A percentile compares a stretch with the other conserved stretches of the same genome.
Conservation (phyloP, 2,888 invertebrate species). For the Oxycera nigricornis region DNA sequence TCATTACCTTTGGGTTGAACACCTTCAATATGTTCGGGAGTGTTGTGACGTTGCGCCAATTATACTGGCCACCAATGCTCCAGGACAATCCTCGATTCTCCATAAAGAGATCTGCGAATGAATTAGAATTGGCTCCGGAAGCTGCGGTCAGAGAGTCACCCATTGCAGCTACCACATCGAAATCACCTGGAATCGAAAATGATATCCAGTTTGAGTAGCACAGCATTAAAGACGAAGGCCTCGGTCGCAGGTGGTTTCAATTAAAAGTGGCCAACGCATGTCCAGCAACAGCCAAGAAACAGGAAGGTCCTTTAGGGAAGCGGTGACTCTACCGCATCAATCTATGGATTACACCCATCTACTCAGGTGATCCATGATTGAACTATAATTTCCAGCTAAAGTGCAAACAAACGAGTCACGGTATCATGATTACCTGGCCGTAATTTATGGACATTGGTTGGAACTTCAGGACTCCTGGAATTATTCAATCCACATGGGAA, state of each 20-base stretch:
- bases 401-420: slow-evolving; percentile 15
- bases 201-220: not conserved
- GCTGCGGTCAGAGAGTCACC: slow-evolving; percentile 66
- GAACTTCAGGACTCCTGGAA: slow-evolving; percentile 53
- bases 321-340: not conserved
- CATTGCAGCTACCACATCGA: slow-evolving; percentile 65
- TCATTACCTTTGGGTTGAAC: slow-evolving; percentile 64
- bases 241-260: no score
- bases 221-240: no score
- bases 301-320: not conserved
- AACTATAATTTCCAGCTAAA: slow-evolving; percentile 11
- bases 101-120: slow-evolving; percentile 57
- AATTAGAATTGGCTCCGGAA: slow-evolving; percentile 61
- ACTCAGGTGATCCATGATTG: not conserved
- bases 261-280: no score
- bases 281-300: no score
- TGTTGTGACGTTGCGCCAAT: slow-evolving; percentile 63
- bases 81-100: slow-evolving; percentile 61
- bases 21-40: slow-evolving; percentile 65
- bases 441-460: slow-evolving; percentile 63
- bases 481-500: slow-evolving; percentile 54
- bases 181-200: slow-evolving; percentile 62
- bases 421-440: slow-evolving; percentile 55
- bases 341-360: slow-evolving; percentile 1
- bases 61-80: slow-evolving; percentile 61